Percentiles rank a stretch among this genome's conserved stretches.
These are phyloP conservation scores for Nematopogon swammerdamellus DNA, from an alignment of 2,888 invertebrate species.

Conservation along the genomic window DNA sequence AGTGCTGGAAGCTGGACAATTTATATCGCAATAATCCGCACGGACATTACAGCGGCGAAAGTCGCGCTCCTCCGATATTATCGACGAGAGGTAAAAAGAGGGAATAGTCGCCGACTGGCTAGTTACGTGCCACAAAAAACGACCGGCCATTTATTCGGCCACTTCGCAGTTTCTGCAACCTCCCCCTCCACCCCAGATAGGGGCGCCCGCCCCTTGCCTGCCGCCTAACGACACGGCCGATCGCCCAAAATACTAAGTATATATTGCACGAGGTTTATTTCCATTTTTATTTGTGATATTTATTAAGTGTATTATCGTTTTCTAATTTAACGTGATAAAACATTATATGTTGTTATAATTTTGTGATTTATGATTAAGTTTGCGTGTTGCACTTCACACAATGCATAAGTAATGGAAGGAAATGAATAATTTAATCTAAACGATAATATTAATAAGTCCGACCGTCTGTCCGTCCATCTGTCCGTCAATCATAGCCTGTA, in stretches of 20 bases:
- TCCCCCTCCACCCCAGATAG: neutral
- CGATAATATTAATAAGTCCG: no score
- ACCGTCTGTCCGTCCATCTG: no score
- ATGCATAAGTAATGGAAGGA: no score
- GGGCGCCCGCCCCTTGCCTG: neutral
- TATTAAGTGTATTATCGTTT: no score
- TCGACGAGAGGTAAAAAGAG: conserved; percentile 33
- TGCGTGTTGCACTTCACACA: no score
- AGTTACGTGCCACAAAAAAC: conserved; percentile 47
- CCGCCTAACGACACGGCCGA: neutral
- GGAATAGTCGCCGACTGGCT: conserved; percentile 16
- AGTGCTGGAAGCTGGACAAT: conserved; percentile 51
- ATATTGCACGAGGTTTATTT: neutral
- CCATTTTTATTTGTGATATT: no score
- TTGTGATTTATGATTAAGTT: no score
- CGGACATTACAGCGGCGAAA: conserved; percentile 36
- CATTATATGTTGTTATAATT: no score
- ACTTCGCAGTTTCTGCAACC: conserved; percentile 34
- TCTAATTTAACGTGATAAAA: no score
- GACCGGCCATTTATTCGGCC: conserved; percentile 49
- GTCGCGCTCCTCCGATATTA: conserved; percentile 38
- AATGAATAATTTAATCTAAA: no score
- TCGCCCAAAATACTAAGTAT: conserved; percentile 1
- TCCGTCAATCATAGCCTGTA: no score
- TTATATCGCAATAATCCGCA: conserved; percentile 55